Evolutionary conservation across 2,797 vertebrate genomes (phyloP).

Genomic region (Diplodus puntazzo): DNA sequence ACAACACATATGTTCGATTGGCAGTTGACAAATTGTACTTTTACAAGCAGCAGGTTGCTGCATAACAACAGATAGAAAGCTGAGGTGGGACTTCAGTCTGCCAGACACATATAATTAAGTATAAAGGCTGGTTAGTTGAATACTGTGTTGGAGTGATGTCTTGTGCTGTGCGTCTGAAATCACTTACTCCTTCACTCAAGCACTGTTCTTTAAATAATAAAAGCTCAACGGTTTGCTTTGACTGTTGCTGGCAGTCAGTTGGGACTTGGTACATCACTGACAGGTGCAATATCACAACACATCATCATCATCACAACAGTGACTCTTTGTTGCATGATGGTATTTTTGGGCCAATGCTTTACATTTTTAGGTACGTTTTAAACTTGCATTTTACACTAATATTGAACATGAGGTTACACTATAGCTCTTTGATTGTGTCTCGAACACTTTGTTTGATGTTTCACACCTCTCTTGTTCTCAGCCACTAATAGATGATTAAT

Average conservation of each 20-base stretch:
- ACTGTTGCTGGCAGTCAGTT: background rate
- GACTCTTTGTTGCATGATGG: background rate
- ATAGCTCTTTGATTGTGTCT: too few relatives aligned
- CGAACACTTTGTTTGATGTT: background rate
- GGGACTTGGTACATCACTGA: constrained; percentile 10
- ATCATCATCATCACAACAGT: background rate
- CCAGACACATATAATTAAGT: constrained; percentile 39
- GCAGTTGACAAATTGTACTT: constrained; percentile 46
- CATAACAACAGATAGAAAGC: constrained; percentile 15
- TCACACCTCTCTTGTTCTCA: background rate
- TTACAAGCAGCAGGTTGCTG: constrained; percentile 49
- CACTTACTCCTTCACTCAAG: constrained; percentile 22
- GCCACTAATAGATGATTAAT: background rate
- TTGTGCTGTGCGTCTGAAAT: constrained; percentile 36
- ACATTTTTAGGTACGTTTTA: background rate
- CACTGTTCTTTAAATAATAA: constrained; percentile 26
- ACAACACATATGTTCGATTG: constrained; percentile 54
- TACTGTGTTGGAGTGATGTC: constrained; percentile 24
- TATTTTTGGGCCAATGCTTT: background rate
- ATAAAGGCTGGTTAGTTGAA: constrained; percentile 35
- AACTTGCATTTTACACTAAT: too few relatives aligned
- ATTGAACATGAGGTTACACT: too few relatives aligned
- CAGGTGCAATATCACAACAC: background rate
- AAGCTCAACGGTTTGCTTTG: constrained; percentile 13
- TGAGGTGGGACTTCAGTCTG: constrained; percentile 38